Percentiles rank a stretch among this genome's conserved stretches.
phyloP scores from a whole-genome alignment of 2,797 vertebrate genomes.

The Masticophis lateralis region DNA sequence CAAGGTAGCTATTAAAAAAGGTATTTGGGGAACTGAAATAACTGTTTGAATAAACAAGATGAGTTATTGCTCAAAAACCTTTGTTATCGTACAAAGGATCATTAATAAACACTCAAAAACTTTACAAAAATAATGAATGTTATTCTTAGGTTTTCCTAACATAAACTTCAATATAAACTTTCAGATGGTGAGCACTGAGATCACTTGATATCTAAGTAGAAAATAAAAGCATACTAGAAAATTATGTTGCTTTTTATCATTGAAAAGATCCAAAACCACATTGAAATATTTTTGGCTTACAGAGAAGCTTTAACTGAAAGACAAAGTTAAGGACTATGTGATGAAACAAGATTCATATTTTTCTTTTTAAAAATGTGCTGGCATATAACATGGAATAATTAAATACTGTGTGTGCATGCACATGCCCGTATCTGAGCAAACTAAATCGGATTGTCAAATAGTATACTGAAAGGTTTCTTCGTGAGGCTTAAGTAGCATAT shows the following conservation, averaged over 20 bases:
- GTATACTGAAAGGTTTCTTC: constrained; percentile 16
- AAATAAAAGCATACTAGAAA: constrained; percentile 36
- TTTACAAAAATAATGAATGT: neutral
- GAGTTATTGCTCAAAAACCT: neutral
- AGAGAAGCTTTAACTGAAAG: constrained; percentile 55
- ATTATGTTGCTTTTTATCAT: constrained; percentile 38
- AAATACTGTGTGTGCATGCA: constrained; percentile 31
- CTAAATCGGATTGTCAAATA: constrained; percentile 34
- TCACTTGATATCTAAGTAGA: constrained; percentile 21
- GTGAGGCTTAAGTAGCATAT: neutral
- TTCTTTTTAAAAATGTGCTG: constrained; percentile 56
- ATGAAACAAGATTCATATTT: constrained; percentile 28
- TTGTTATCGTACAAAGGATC: neutral
- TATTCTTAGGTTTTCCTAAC: constrained; percentile 1
- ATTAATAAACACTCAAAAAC: neutral
- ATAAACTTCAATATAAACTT: constrained; percentile 19
- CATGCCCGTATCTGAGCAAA: constrained; percentile 23
- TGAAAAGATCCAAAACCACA: constrained; percentile 65
- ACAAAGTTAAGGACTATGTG: constrained; percentile 55
- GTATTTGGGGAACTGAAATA: neutral
- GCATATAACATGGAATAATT: constrained; percentile 52
- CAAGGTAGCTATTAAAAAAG: neutral
- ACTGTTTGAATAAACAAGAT: neutral
- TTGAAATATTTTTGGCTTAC: constrained; percentile 64
- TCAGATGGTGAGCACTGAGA: neutral